Conservation (phyloP, 2,113 vertebrate species). For the Colossoma macropomum region DNA sequence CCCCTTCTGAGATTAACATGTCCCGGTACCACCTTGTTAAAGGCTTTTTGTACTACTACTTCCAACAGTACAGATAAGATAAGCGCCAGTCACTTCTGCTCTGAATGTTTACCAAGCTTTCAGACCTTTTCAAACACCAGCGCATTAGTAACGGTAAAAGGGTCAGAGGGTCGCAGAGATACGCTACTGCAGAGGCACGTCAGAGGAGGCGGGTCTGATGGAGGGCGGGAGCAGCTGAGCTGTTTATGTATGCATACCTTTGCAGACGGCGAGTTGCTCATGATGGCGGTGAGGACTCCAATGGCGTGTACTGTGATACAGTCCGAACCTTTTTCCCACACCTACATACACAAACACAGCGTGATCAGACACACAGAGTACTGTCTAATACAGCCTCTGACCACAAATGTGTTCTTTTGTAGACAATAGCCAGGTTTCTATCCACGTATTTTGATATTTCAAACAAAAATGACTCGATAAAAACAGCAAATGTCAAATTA, state of each 20-base stretch:
- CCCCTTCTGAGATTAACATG: not conserved
- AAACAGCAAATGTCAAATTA: too few relatives aligned
- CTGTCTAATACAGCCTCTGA: too few relatives aligned
- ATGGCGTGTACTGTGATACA: slow-evolving; percentile 92
- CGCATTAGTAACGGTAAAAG: slow-evolving; percentile 4
- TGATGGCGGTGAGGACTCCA: slow-evolving; percentile 91
- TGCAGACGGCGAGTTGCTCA: slow-evolving; percentile 91
- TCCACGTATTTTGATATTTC: too few relatives aligned
- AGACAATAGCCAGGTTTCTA: too few relatives aligned
- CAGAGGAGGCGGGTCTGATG: too few relatives aligned
- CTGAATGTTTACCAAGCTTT: slow-evolving; percentile 18
- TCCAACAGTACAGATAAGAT: slow-evolving; percentile 31
- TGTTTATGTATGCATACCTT: slow-evolving; percentile 82
- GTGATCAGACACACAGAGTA: too few relatives aligned
- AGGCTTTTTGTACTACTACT: not conserved
- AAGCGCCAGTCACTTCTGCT: slow-evolving; percentile 4
- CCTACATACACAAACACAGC: slow-evolving; percentile 73
- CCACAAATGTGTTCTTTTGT: too few relatives aligned
- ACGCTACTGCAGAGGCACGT: not conserved
- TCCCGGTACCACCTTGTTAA: not conserved
- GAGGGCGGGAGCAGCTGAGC: too few relatives aligned
- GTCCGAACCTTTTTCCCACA: slow-evolving; percentile 78
- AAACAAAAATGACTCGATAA: too few relatives aligned
- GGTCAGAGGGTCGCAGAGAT: not conserved
- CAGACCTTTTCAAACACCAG: not conserved